A percentile compares a stretch with the other conserved stretches of the same genome.
These are phyloP conservation scores for Morpho deidamia DNA, from an alignment of 2,888 invertebrate genomes.

Conservation along the genomic window DNA sequence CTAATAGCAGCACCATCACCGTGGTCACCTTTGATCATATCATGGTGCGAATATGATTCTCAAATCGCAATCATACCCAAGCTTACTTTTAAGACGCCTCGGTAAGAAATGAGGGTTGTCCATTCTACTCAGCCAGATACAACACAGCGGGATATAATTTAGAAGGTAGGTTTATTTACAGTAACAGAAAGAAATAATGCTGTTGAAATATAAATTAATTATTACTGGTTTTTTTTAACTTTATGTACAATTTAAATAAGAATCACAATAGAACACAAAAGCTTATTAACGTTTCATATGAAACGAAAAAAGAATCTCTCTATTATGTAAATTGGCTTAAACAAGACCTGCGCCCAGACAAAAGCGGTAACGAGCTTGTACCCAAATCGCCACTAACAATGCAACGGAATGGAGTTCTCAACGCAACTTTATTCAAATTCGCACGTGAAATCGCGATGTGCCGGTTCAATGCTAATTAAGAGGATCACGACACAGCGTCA, in stretches of 20 bases:
- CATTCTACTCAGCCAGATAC: too few relatives aligned
- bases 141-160: too few relatives aligned
- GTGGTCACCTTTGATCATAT: too few relatives aligned
- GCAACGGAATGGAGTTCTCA: constrained; percentile 27
- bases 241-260: neutral
- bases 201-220: too few relatives aligned
- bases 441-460: constrained; percentile 39
- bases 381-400: constrained; percentile 21
- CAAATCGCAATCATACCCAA: too few relatives aligned
- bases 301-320: constrained; percentile 1
- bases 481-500: constrained; percentile 51
- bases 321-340: constrained; percentile 8
- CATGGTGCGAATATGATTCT: too few relatives aligned
- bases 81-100: too few relatives aligned
- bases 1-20: too few relatives aligned
- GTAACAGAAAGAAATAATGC: too few relatives aligned
- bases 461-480: constrained; percentile 56
- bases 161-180: too few relatives aligned
- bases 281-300: neutral
- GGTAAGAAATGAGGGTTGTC: too few relatives aligned
- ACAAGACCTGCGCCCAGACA: constrained; percentile 8
- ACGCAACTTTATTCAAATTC: constrained; percentile 37
- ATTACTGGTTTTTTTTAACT: too few relatives aligned
- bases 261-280: neutral
- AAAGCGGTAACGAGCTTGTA: constrained; percentile 17